phyloP scores from a whole-genome alignment of 1,140 invertebrate genomes.

The Lucilia sericata region DNA sequence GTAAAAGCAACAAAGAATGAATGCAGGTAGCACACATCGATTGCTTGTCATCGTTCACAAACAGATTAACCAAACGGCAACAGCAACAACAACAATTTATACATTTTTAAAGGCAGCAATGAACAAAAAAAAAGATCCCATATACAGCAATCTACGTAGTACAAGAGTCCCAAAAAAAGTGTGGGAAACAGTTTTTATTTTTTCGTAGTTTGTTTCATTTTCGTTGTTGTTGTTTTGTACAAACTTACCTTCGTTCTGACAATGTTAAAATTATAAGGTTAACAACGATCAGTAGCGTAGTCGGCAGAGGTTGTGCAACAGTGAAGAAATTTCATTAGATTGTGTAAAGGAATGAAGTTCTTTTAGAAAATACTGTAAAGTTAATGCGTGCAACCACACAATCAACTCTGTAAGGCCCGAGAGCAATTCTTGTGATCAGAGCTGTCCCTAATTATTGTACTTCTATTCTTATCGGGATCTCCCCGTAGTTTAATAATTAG shows the following conservation, averaged over 20 bases:
- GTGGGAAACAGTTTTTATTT: slow-evolving; percentile 47
- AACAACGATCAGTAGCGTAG: slow-evolving; percentile 29
- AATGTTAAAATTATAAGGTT: slow-evolving; percentile 32
- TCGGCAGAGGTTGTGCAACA: neutral
- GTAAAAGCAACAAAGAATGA: slow-evolving; percentile 6
- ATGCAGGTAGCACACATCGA: slow-evolving; percentile 47
- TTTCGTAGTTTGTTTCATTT: slow-evolving; percentile 37
- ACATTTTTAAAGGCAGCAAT: neutral
- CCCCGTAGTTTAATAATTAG: no score
- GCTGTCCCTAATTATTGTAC: no score
- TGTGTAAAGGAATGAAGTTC: neutral
- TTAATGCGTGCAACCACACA: no score
- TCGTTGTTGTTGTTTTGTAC: neutral
- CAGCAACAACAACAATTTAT: neutral
- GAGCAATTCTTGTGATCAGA: no score
- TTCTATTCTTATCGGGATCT: no score
- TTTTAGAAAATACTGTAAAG: no score
- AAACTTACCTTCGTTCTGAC: slow-evolving; percentile 37
- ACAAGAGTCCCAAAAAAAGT: slow-evolving; percentile 45
- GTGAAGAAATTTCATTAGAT: neutral
- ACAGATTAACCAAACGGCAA: slow-evolving; percentile 40
- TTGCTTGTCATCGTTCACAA: slow-evolving; percentile 44
- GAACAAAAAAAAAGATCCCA: slow-evolving; percentile 20
- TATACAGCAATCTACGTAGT: slow-evolving; percentile 3
- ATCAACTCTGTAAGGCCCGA: no score